Percentiles rank a stretch among this genome's conserved stretches.
Evolutionary conservation across 2,113 vertebrate genomes (phyloP).

Genomic region (Seriola dumerili): DNA sequence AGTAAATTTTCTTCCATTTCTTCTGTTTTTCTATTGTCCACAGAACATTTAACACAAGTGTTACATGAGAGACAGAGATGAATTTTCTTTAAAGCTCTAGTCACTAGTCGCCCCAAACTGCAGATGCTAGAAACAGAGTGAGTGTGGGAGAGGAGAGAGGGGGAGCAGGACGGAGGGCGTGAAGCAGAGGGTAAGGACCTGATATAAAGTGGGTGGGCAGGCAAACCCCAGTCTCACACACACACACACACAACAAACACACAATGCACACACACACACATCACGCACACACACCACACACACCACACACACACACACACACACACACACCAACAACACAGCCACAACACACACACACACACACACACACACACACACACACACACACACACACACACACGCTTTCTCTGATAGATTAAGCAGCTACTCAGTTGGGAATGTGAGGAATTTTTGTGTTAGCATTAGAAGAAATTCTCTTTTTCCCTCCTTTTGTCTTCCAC

Average conservation of each 20-base stretch:
- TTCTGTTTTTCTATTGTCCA: neutral
- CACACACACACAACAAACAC: neutral
- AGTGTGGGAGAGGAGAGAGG: slow-evolving; percentile 11
- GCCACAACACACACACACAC: neutral
- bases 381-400: slow-evolving; percentile 11
- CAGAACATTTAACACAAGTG: neutral
- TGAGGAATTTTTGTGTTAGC: slow-evolving; percentile 90
- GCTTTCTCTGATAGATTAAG: slow-evolving; percentile 81
- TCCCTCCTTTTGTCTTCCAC: slow-evolving; percentile 43
- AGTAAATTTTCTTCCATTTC: neutral
- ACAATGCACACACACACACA: neutral
- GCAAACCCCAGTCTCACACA: slow-evolving; percentile 46
- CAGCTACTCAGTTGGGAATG: slow-evolving; percentile 86
- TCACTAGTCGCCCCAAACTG: neutral
- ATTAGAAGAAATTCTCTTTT: slow-evolving; percentile 80
- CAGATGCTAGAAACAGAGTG: slow-evolving; percentile 7
- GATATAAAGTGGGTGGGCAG: slow-evolving; percentile 67
- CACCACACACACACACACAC: neutral
- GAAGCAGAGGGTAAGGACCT: slow-evolving; percentile 48
- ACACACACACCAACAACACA: too few relatives aligned
- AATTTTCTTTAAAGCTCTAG: neutral
- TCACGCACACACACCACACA: neutral
- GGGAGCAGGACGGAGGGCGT: slow-evolving; percentile 23
- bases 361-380: slow-evolving; percentile 15
- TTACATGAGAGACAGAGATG: neutral